phyloP scores from a whole-genome alignment of 2,113 vertebrate genomes.

The Melanocharis versteri region DNA sequence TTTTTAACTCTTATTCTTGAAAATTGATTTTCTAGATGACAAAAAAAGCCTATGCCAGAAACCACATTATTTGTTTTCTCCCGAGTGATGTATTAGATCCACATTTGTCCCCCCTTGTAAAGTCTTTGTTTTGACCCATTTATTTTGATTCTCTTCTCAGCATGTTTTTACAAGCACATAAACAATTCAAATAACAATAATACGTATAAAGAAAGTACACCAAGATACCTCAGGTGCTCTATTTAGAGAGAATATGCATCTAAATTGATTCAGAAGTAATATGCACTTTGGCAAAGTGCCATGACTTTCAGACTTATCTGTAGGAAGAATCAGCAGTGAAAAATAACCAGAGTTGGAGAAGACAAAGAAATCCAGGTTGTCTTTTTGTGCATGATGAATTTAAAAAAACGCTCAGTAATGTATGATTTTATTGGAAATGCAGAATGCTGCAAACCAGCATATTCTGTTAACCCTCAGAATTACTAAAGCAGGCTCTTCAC shows the following conservation, averaged over 20 bases:
- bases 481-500: neutral
- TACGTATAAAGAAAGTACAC: neutral
- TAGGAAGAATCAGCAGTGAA: neutral
- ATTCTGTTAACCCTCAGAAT: neutral
- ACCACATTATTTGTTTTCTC: neutral
- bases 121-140: neutral
- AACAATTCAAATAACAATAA: neutral
- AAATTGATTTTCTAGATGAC: neutral
- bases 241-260: neutral
- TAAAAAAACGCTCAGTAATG: neutral
- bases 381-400: neutral
- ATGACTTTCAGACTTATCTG: neutral
- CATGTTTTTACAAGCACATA: neutral
- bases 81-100: neutral
- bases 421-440: neutral
- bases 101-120: neutral
- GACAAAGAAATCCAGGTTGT: neutral
- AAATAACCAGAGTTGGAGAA: neutral
- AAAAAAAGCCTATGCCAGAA: neutral
- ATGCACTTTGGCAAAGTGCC: neutral
- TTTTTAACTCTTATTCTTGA: neutral
- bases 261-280: neutral
- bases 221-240: neutral
- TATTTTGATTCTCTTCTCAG: neutral
- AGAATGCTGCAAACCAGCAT: neutral